Conservation (phyloP, 2,113 vertebrate genomes). For the Trochalopteron elliotii region DNA sequence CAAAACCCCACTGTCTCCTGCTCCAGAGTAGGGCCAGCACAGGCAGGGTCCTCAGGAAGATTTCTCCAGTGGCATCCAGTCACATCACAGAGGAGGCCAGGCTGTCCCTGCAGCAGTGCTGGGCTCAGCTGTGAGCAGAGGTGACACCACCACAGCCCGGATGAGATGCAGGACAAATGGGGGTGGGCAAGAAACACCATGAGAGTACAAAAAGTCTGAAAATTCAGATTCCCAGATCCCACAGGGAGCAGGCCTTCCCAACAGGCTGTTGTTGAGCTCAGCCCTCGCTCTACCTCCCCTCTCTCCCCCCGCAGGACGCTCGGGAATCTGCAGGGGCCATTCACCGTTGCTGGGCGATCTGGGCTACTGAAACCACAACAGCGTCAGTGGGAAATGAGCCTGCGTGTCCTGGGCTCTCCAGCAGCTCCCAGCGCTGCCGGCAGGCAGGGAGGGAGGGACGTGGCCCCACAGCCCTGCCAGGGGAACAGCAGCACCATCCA, state of each 20-base stretch:
- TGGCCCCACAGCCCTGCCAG: background rate
- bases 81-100: background rate
- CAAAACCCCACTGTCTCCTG: background rate
- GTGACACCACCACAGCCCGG: background rate
- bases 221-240: background rate
- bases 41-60: background rate
- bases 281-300: background rate
- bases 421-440: background rate
- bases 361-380: background rate
- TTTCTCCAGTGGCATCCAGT: background rate
- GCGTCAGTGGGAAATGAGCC: rapidly evolving
- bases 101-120: background rate
- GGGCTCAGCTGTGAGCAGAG: background rate
- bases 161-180: background rate
- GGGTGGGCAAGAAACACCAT: background rate
- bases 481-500: background rate
- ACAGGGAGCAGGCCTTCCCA: background rate
- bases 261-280: background rate
- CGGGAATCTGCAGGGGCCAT: background rate
- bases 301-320: background rate
- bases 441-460: background rate
- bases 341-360: background rate
- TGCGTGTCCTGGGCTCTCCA: background rate
- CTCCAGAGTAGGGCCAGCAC: background rate
- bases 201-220: background rate